Percentiles rank a stretch among this genome's conserved stretches.
These are phyloP conservation scores for Lanius ludovicianus DNA, from an alignment of 2,113 vertebrate genomes.

Conservation along the genomic window DNA sequence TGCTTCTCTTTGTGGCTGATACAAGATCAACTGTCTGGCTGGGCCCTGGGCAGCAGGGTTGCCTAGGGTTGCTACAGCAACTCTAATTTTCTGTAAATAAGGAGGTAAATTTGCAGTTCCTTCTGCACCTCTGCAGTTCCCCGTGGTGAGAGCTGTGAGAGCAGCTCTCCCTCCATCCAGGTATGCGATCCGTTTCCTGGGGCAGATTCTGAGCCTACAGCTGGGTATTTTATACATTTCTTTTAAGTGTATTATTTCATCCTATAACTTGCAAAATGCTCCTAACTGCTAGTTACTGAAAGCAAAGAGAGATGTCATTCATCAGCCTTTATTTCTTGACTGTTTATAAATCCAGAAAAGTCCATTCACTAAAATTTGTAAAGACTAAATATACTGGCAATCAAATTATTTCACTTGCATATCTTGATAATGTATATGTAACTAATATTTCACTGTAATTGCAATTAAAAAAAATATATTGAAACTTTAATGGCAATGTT, in stretches of 20 bases:
- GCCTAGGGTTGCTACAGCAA: constrained; percentile 45
- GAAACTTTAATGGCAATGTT: neutral
- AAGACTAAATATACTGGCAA: neutral
- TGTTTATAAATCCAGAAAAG: neutral
- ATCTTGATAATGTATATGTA: neutral
- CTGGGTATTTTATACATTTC: neutral
- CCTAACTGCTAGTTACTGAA: neutral
- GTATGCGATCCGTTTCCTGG: neutral
- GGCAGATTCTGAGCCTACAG: neutral
- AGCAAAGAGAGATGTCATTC: neutral
- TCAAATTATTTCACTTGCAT: neutral
- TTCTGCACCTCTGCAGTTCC: constrained; percentile 4
- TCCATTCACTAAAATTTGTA: neutral
- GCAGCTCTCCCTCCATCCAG: neutral
- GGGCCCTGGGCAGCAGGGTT: constrained; percentile 1
- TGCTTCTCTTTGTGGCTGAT: neutral
- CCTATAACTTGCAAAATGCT: neutral
- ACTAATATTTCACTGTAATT: neutral
- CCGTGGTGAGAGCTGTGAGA: neutral
- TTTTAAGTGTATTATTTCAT: neutral
- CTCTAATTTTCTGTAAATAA: constrained; percentile 34
- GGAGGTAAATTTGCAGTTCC: neutral
- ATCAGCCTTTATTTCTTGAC: neutral
- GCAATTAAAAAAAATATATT: neutral
- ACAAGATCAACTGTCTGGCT: neutral